phyloP scores from a whole-genome alignment of 1,140 invertebrate species.

The Theocolax elegans region DNA sequence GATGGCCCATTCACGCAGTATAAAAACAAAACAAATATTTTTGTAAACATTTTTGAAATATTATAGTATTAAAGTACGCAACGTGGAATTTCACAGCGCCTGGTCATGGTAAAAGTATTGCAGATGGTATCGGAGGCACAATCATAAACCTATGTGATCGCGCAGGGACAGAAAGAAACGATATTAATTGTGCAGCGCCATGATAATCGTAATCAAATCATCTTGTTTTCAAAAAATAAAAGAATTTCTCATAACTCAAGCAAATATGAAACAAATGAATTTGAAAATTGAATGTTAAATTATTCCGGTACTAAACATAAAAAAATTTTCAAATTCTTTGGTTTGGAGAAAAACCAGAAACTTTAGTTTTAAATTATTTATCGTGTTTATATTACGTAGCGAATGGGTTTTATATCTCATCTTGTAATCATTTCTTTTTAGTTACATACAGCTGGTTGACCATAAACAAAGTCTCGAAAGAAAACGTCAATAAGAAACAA shows the following conservation, averaged over 20 bases:
- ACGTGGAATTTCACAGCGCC: constrained; percentile 63
- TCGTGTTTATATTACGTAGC: constrained; percentile 25
- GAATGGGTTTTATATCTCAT: background rate
- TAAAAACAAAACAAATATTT: constrained; percentile 43
- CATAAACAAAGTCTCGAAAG: too few species aligned
- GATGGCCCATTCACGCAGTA: constrained; percentile 50
- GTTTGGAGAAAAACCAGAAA: constrained; percentile 16
- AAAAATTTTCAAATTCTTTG: background rate
- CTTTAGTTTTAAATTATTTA: constrained; percentile 22
- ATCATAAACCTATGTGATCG: constrained; percentile 60
- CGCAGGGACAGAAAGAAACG: constrained; percentile 52
- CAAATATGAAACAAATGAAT: constrained; percentile 1
- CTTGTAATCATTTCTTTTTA: constrained; percentile 15
- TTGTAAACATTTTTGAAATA: constrained; percentile 41
- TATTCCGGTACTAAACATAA: constrained; percentile 11
- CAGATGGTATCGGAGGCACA: constrained; percentile 61
- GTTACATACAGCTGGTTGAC: too few species aligned
- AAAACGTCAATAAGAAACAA: too few species aligned
- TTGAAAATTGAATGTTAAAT: background rate
- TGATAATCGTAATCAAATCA: constrained; percentile 14
- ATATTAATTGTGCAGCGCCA: constrained; percentile 44
- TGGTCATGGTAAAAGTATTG: constrained; percentile 64
- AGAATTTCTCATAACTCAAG: background rate
- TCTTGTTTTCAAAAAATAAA: constrained; percentile 3
- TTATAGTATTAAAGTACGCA: constrained; percentile 37